Evolutionary conservation across 2,113 vertebrate species (phyloP).

Genomic region (Aptenodytes forsteri): DNA sequence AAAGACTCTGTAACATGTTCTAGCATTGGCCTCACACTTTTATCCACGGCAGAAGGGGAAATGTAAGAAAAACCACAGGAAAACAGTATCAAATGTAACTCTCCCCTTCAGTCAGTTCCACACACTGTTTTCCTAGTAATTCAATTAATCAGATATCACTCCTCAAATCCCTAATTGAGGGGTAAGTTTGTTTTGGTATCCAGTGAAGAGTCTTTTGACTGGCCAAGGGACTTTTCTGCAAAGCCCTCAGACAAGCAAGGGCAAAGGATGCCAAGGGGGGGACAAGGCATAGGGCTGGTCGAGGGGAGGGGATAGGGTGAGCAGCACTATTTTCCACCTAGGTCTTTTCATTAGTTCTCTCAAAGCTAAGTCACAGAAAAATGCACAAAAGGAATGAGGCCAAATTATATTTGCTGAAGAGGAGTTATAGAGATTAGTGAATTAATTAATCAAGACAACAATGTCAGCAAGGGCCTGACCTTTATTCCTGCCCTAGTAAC

Average conservation of each 20-base stretch:
- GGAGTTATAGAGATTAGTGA: constrained; percentile 39
- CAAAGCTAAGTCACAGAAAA: not conserved
- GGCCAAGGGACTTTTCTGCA: not conserved
- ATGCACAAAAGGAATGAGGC: not conserved
- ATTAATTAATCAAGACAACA: constrained; percentile 39
- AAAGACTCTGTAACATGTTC: not conserved
- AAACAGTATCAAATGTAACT: not conserved
- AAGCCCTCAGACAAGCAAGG: not conserved
- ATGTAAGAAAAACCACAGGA: not conserved
- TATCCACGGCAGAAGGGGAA: too few relatives aligned
- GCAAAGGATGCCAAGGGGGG: not conserved
- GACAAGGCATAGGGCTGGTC: not conserved
- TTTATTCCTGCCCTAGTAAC: constrained; percentile 36
- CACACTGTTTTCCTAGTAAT: not conserved
- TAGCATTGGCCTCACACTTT: not conserved
- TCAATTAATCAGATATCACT: not conserved
- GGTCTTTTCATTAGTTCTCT: not conserved
- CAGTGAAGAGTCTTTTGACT: not conserved
- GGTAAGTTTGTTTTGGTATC: not conserved
- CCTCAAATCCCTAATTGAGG: not conserved
- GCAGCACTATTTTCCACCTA: not conserved
- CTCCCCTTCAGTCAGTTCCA: not conserved
- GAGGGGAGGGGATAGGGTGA: fast-evolving
- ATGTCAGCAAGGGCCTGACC: constrained; percentile 45
- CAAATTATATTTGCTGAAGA: constrained; percentile 48